Percentiles rank a stretch among this genome's conserved stretches.
These are phyloP conservation scores for Agrotis clavis DNA, from an alignment of 2,888 invertebrate species.

Conservation along the genomic window DNA sequence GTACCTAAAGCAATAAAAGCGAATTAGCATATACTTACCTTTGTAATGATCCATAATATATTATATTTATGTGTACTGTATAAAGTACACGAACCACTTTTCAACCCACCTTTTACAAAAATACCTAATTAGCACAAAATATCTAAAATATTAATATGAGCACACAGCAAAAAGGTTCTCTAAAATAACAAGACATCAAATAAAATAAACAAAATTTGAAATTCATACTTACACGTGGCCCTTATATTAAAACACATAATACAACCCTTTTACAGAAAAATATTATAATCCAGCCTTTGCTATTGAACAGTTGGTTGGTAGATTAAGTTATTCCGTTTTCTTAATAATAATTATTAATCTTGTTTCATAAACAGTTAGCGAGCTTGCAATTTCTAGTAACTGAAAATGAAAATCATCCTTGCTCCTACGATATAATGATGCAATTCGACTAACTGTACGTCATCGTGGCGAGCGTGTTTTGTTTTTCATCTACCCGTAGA, in stretches of 20 bases:
- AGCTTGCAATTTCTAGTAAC: no score
- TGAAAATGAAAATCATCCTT: no score
- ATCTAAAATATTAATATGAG: background rate
- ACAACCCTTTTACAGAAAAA: background rate
- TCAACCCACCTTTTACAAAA: background rate
- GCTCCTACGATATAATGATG: no score
- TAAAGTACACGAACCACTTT: background rate
- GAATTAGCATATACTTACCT: background rate
- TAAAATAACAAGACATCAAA: constrained; percentile 4
- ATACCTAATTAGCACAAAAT: constrained; percentile 6
- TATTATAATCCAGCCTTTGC: background rate
- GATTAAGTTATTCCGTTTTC: background rate
- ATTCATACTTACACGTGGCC: background rate
- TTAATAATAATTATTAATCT: background rate
- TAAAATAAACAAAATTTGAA: constrained; percentile 5
- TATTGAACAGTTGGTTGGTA: background rate
- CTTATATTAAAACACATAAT: background rate
- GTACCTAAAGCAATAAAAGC: no score
- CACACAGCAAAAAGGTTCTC: constrained; percentile 12
- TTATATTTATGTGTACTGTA: no score
- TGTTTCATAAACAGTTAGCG: background rate
- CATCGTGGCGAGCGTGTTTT: no score
- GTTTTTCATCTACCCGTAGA: no score
- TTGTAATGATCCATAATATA: background rate
- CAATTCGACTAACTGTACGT: no score